Percentiles rank a stretch among this genome's conserved stretches.
Evolutionary conservation across 2,888 invertebrate species (phyloP).

Genomic region (Ornithoptera priamus): DNA sequence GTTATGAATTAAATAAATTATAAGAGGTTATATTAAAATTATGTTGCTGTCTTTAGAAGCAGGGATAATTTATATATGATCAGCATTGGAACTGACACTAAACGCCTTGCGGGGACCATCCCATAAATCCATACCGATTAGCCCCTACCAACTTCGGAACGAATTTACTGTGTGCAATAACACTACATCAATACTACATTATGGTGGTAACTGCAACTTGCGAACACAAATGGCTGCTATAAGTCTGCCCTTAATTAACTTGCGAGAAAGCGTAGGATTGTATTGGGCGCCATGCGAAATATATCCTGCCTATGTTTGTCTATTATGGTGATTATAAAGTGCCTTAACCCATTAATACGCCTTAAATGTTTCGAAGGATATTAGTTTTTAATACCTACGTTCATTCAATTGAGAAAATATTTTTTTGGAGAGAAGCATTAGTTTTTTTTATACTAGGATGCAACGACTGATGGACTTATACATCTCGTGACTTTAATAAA

Average conservation of each 20-base stretch:
- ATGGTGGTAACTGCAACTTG: slow-evolving; percentile 6
- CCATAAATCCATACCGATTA: slow-evolving; percentile 23
- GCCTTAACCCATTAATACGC: not conserved
- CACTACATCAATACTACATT: slow-evolving; percentile 27
- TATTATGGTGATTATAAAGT: not conserved
- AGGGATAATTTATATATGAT: slow-evolving; percentile 13
- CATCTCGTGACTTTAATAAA: no score
- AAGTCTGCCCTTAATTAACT: slow-evolving; percentile 28
- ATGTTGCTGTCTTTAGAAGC: not conserved
- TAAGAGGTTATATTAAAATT: not conserved
- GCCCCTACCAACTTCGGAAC: slow-evolving; percentile 16
- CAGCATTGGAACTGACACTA: slow-evolving; percentile 18
- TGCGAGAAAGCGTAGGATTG: slow-evolving; percentile 20
- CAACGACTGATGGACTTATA: no score
- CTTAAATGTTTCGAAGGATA: not conserved
- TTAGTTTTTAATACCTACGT: no score
- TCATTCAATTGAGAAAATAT: no score
- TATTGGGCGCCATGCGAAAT: slow-evolving; percentile 12
- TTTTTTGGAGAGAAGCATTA: no score
- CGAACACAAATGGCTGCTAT: slow-evolving; percentile 13
- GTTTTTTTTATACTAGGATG: no score
- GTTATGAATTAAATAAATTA: no score
- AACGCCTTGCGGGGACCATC: slow-evolving; percentile 9
- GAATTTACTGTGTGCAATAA: slow-evolving; percentile 30
- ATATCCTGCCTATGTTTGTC: slow-evolving; percentile 14